Evolutionary conservation across 2,113 vertebrate genomes (phyloP), one percentile per base, ranked within the genome.

Genomic region (Datnioides undecimradiatus): DNA sequence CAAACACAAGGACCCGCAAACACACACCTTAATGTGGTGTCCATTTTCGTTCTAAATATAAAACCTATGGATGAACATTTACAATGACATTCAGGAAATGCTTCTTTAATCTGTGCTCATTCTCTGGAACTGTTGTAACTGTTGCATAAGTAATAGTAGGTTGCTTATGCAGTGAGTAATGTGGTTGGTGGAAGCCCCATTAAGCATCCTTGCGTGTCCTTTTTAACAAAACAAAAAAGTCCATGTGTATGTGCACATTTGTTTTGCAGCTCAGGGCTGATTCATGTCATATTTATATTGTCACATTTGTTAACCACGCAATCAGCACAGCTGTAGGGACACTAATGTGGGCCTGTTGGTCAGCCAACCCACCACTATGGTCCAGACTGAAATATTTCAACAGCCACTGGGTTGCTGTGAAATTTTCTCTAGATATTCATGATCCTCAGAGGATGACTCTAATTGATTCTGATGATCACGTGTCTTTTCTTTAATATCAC

Each of bases 141-240:
- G 66, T 83, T 83, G 81, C 74, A 73, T 79, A 76, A 85, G 8
- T 68, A 41, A 62, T 69, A 79, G 77, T 49, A 70, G 70, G 33
- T 63, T 74, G 27, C 77, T 86, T 45, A 67, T 79, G 69, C 62
- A 19, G 58, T 88, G 82, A 90, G 84, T 82, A 86, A 80, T 77
- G 78, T 25, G 69, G 25, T 45, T 51, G 65, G 29, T 46, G 64
- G 76, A 84, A 80, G 64, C 65, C 46, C 31, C 54, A 48, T 51
- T 82, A 76, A 82, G 74, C 73, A 74, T 80, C 78, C 60, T 86
- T 36, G 76, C 59, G 64, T 83, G 83, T 68, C 40, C 59, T 58
- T 66, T 60, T 66, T 60, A 45, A 64, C 55, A 87, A 69, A 83
- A 90, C 80, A 83, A 81, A 76, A 46, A 62, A 16, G 29, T 68